phyloP scores from a whole-genome alignment of 2,113 vertebrate species.

The Heloderma charlesbogerti region DNA sequence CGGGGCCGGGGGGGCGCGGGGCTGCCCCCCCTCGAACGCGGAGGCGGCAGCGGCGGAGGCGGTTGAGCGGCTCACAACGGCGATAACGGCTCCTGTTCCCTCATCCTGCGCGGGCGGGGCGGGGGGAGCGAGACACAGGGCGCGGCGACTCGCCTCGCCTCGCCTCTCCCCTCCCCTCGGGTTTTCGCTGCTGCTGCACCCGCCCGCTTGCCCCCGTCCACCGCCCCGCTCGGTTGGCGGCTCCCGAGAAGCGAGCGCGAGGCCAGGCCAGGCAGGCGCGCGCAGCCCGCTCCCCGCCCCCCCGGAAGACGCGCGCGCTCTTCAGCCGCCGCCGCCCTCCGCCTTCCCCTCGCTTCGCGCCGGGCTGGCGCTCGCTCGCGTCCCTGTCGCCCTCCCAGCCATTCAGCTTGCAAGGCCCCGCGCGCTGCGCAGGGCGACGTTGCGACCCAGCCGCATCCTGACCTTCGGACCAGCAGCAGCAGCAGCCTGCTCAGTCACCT shows the following conservation, averaged over 20 bases:
- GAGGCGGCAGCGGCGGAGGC: not conserved
- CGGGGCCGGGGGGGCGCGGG: not conserved
- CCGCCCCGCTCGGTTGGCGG: not conserved
- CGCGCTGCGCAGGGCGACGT: slow-evolving; percentile 30
- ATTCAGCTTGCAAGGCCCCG: not conserved
- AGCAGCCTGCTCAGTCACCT: not conserved
- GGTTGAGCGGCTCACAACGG: not conserved
- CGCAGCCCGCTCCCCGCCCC: not conserved
- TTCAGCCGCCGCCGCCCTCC: not conserved
- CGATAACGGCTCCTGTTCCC: not conserved
- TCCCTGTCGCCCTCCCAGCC: not conserved
- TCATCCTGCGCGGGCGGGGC: not conserved
- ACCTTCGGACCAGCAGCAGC: too few species aligned
- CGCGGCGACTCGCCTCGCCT: slow-evolving; percentile 3
- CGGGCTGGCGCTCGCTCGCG: not conserved
- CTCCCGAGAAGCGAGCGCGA: not conserved
- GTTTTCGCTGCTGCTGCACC: not conserved
- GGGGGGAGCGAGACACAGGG: not conserved
- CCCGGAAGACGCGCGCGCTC: not conserved
- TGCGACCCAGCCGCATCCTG: not conserved
- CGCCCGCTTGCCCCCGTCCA: slow-evolving; percentile 6
- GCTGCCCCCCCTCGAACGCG: not conserved
- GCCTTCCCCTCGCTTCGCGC: not conserved
- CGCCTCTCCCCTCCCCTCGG: too few species aligned
- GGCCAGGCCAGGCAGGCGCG: not conserved